Evolutionary conservation across 2,113 vertebrate species (phyloP).

Genomic region (Actenoides lindsayi): DNA sequence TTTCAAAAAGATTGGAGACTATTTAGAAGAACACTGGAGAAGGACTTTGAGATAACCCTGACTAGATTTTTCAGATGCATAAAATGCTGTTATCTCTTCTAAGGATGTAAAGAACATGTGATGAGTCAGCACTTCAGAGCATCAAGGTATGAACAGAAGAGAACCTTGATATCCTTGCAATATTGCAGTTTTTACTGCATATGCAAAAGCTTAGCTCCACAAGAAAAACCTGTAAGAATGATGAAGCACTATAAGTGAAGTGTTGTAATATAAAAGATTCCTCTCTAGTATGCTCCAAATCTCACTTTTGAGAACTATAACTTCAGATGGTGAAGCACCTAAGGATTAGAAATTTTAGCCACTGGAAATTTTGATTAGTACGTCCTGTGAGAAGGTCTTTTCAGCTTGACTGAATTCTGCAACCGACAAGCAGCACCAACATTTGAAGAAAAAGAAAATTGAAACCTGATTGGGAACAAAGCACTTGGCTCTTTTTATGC

Average conservation of each 20-base stretch:
- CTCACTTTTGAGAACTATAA: neutral
- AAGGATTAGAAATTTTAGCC: neutral
- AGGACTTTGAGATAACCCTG: neutral
- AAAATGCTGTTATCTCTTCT: neutral
- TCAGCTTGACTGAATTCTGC: neutral
- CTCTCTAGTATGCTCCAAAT: neutral
- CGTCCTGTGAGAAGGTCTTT: neutral
- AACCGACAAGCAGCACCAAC: neutral
- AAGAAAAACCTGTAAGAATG: neutral
- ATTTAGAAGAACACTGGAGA: neutral
- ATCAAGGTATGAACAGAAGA: neutral
- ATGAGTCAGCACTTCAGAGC: neutral
- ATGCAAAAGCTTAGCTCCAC: neutral
- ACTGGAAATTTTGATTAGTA: neutral
- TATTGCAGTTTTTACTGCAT: neutral
- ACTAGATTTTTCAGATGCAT: neutral
- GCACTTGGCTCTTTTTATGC: neutral
- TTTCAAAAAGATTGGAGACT: neutral
- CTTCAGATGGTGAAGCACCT: neutral
- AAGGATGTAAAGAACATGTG: neutral
- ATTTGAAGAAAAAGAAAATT: neutral
- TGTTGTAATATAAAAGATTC: neutral
- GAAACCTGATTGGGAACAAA: slow-evolving; percentile 17
- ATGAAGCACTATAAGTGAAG: neutral
- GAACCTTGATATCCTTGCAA: neutral